Evolutionary conservation across 2,113 vertebrate genomes (phyloP), one percentile per base, ranked within the genome.

Genomic region (Meles meles): DNA sequence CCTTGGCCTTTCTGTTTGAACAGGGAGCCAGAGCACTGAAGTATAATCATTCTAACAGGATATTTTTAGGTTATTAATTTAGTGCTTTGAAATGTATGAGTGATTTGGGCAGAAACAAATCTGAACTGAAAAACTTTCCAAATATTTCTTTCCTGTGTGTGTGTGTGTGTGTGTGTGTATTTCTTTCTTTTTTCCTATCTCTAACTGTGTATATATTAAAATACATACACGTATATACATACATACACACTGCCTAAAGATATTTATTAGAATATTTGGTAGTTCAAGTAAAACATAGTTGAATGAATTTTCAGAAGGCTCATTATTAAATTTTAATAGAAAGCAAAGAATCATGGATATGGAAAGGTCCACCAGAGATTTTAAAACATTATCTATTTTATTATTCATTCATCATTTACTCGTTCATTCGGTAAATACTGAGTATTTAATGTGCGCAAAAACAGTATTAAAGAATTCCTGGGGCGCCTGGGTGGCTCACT

Each of bases 51-150:
- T 69, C 34, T 55, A 80, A 89, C 3, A 69, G 21, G 92, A 29
- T 74, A 44, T 44, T 92, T 88, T 79, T 81, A 92, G 69, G 25
- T 82, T 72, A 77, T 82, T 92, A 69, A 90, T 80, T 92, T 90
- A 57, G 34, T 65, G 74, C 29, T 59, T 82, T 65, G 80, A 93
- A 96, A 95, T 77, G 25, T 84, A 67, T 55, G 49, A 91, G 31
- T 69, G 57, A 88, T 72, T 94, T 93, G 85, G 52, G 34, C 8
- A 94, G 65, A 93, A 97, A 87, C 39, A 85, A 90, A 88, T 85
- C 59, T 85, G 49, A 96, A 23, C 52, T 76, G 52, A 87, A 93
- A 88, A 42, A 0, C 11, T 65, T 81, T 74, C 20, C n/a, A 96
- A 94, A 90, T 47, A 74, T 47, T 74, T 95, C 61, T 69, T 23